phyloP scores from a whole-genome alignment of 2,888 invertebrate species.

The Drosophila maculinotata region DNA sequence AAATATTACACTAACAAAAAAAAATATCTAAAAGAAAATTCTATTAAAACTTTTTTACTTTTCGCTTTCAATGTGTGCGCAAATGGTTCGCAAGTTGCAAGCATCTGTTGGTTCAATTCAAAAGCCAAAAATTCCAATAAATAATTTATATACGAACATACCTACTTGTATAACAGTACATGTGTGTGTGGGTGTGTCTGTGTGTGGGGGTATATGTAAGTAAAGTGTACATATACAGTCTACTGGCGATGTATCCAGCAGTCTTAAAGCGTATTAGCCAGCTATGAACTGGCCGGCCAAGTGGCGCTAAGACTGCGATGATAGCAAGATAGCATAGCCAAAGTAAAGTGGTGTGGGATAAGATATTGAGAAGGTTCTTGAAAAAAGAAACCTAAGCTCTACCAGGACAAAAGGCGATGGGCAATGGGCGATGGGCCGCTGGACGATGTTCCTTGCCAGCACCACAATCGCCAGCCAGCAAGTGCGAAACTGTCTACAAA shows the following conservation, averaged over 20 bases:
- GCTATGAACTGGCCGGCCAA: constrained; percentile 33
- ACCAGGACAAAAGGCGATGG: constrained; percentile 31
- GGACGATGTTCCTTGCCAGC: constrained; percentile 5
- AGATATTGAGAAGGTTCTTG: constrained; percentile 47
- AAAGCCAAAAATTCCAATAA: constrained; percentile 77
- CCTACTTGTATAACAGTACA: constrained; percentile 3
- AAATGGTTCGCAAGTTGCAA: constrained; percentile 31
- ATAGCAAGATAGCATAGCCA: constrained; percentile 33
- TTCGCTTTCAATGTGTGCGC: constrained; percentile 41
- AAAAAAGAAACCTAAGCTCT: constrained; percentile 20
- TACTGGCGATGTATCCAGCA: constrained; percentile 19
- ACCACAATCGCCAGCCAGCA: constrained; percentile 25
- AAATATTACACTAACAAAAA: constrained; percentile 25
- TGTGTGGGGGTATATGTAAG: not conserved
- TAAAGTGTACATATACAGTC: constrained; percentile 15
- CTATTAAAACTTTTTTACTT: constrained; percentile 79
- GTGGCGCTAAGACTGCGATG: constrained; percentile 35
- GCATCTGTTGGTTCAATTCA: constrained; percentile 52
- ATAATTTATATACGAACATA: constrained; percentile 65
- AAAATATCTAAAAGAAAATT: constrained; percentile 58
- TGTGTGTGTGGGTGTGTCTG: constrained; percentile 5
- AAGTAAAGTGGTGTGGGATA: constrained; percentile 34
- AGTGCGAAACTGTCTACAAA: constrained; percentile 74
- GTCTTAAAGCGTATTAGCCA: constrained; percentile 68
- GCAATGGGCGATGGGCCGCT: constrained; percentile 14